Evolutionary conservation across 2,797 vertebrate species (phyloP).

Genomic region (Enteromius thamalakanensis): DNA sequence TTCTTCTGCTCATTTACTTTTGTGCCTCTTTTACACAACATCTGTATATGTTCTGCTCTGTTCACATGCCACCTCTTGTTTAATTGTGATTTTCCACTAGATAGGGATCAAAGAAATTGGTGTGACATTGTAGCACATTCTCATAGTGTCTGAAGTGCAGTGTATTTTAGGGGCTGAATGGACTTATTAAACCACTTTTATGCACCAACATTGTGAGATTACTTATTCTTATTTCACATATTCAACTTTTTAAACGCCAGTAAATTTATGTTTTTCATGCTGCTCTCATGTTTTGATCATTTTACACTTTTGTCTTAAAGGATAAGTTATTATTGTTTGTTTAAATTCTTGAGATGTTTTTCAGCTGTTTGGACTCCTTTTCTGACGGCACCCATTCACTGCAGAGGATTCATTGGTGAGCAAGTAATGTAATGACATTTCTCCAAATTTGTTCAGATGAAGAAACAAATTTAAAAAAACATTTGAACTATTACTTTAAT

Average conservation of each 20-base stretch:
- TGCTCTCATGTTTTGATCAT: not conserved
- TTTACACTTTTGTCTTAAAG: not conserved
- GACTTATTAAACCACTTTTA: constrained; percentile 42
- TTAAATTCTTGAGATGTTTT: not conserved
- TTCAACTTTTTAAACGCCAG: not conserved
- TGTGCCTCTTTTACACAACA: not conserved
- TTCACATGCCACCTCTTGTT: not conserved
- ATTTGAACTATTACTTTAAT: not conserved
- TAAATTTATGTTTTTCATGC: not conserved
- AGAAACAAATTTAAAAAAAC: too few relatives aligned
- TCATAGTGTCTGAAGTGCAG: not conserved
- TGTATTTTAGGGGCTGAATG: constrained; percentile 13
- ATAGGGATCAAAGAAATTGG: constrained; percentile 38
- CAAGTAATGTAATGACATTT: too few relatives aligned
- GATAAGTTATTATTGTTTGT: not conserved
- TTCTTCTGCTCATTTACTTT: not conserved
- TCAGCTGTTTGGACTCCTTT: not conserved
- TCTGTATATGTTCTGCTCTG: not conserved
- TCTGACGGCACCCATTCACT: not conserved
- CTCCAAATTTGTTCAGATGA: too few relatives aligned
- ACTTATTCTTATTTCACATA: not conserved
- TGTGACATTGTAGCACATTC: constrained; percentile 15
- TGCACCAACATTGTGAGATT: not conserved
- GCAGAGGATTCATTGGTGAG: too few relatives aligned
- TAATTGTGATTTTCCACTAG: constrained; percentile 31